phyloP scores from a whole-genome alignment of 2,888 invertebrate species.

The Bibio marci region DNA sequence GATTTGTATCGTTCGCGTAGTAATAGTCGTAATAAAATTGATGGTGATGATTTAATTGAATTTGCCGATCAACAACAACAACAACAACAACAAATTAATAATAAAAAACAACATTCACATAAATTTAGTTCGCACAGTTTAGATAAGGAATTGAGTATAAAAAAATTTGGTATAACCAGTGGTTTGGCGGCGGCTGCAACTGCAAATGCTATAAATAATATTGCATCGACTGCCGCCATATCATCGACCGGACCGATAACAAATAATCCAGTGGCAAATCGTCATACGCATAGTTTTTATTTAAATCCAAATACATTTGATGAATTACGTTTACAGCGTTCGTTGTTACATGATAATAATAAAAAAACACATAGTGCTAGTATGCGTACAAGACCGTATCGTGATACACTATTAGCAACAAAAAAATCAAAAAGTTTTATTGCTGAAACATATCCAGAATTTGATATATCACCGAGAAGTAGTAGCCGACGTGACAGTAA shows the following conservation, averaged over 20 bases:
- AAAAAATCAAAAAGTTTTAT: constrained; percentile 31
- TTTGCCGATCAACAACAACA: not conserved
- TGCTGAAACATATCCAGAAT: constrained; percentile 24
- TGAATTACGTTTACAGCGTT: constrained; percentile 19
- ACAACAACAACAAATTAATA: constrained; percentile 8
- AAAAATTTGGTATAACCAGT: too few species aligned
- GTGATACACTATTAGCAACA: constrained; percentile 25
- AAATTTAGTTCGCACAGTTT: constrained; percentile 29
- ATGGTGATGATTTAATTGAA: constrained; percentile 2
- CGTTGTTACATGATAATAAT: constrained; percentile 20
- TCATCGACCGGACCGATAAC: too few species aligned
- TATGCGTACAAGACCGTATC: constrained; percentile 25
- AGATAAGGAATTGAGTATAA: constrained; percentile 15
- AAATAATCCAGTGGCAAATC: too few species aligned
- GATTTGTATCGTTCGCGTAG: constrained; percentile 23
- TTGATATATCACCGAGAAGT: constrained; percentile 27
- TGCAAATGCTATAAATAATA: constrained; percentile 7
- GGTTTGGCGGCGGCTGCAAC: not conserved
- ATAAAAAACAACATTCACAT: constrained; percentile 17
- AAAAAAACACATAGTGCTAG: constrained; percentile 26
- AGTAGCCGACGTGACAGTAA: constrained; percentile 24
- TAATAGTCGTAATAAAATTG: constrained; percentile 21
- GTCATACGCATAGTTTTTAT: constrained; percentile 24
- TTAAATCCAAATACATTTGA: constrained; percentile 28
- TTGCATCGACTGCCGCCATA: constrained; percentile 20